Percentiles rank a stretch among this genome's conserved stretches.
phyloP scores from a whole-genome alignment of 2,113 vertebrate genomes.

The Clarias batrachus region DNA sequence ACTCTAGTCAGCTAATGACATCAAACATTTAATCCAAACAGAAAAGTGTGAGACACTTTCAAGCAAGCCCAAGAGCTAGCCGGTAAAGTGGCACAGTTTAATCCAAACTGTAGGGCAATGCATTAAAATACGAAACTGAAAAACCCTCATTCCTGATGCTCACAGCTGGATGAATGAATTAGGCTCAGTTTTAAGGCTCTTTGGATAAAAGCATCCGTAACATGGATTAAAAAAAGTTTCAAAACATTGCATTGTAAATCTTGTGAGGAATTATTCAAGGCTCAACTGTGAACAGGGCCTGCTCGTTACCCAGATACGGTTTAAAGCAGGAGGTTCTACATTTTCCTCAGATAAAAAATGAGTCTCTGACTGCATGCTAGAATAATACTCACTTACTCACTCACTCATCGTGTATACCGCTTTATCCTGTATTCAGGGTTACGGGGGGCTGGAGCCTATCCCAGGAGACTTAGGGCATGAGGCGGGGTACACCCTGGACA shows the following conservation, averaged over 20 bases:
- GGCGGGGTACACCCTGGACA: too few species aligned
- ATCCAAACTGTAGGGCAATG: not conserved
- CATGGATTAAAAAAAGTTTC: not conserved
- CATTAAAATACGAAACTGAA: not conserved
- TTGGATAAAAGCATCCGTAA: too few species aligned
- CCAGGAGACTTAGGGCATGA: too few species aligned
- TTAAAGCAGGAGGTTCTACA: not conserved
- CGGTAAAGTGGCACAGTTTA: not conserved
- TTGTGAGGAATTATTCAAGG: not conserved
- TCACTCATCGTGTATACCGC: too few species aligned
- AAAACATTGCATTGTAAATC: not conserved
- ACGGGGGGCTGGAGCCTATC: too few species aligned
- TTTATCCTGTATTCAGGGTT: too few species aligned
- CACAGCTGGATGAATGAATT: not conserved
- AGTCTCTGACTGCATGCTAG: not conserved
- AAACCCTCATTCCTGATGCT: not conserved
- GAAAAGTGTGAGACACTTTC: not conserved
- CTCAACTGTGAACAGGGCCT: not conserved
- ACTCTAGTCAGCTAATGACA: not conserved
- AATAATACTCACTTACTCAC: too few species aligned
- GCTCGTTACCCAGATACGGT: not conserved
- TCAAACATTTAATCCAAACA: not conserved
- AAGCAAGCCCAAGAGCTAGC: not conserved
- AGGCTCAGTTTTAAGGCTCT: not conserved
- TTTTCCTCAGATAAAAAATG: not conserved